Conservation (phyloP, 2,113 vertebrate species). For the Oncorhynchus clarkii region DNA sequence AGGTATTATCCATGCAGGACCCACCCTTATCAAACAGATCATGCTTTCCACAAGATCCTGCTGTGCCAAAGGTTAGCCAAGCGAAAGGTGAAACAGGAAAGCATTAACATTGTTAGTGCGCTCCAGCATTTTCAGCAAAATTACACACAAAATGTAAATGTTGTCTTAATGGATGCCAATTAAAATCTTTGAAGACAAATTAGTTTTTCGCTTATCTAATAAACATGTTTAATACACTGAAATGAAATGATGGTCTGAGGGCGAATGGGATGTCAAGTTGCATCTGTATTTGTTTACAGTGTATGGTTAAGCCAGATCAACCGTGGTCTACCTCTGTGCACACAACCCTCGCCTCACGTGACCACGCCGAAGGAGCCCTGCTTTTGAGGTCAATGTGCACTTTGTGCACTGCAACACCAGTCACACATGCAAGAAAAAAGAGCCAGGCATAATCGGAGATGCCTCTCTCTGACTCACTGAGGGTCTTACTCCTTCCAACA, state of each 20-base stretch:
- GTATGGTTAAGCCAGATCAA: slow-evolving; percentile 25
- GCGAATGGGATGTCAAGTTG: slow-evolving; percentile 12
- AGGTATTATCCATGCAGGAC: slow-evolving; percentile 27
- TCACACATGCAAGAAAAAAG: background rate
- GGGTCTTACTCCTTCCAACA: no score
- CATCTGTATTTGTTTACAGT: slow-evolving; percentile 36
- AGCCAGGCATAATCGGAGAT: slow-evolving; percentile 1
- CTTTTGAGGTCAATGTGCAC: background rate
- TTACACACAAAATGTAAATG: no score
- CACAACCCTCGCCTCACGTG: slow-evolving; percentile 13
- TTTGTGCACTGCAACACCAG: background rate
- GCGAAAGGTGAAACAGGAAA: slow-evolving; percentile 28
- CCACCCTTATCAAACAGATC: slow-evolving; percentile 68
- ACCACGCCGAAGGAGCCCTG: background rate
- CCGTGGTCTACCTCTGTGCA: slow-evolving; percentile 22
- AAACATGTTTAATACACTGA: background rate
- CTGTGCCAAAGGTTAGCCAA: slow-evolving; percentile 56
- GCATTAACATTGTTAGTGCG: background rate
- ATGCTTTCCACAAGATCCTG: slow-evolving; percentile 66
- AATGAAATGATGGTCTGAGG: background rate
- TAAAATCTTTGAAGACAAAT: no score
- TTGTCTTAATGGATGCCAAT: no score
- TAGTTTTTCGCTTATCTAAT: no score
- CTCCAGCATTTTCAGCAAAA: background rate
- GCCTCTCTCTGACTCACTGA: background rate